Evolutionary conservation across 2,113 vertebrate species (phyloP).

Genomic region (Grammatotria lemairii): DNA sequence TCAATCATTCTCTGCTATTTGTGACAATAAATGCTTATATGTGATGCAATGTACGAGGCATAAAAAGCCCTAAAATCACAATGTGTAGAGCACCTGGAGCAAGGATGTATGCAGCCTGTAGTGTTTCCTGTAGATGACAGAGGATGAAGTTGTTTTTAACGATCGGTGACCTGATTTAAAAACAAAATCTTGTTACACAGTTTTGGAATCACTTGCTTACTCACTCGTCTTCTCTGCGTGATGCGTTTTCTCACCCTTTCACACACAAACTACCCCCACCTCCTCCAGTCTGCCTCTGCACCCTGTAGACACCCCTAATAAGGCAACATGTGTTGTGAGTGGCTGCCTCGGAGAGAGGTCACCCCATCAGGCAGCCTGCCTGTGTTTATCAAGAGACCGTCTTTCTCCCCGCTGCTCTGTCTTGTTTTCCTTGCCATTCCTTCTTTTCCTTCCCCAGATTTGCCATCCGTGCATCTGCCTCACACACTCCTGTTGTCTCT

Average conservation of each 20-base stretch:
- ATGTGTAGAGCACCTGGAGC: not conserved
- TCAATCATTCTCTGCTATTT: not conserved
- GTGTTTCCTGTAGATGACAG: not conserved
- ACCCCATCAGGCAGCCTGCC: constrained; percentile 7
- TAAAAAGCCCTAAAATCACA: not conserved
- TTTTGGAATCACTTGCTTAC: not conserved
- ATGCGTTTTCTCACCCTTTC: constrained; percentile 24
- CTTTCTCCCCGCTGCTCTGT: constrained; percentile 14
- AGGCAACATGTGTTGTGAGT: constrained; percentile 72
- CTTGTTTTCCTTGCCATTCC: constrained; percentile 28
- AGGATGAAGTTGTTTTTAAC: not conserved
- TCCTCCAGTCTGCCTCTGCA: not conserved
- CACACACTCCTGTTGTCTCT: not conserved
- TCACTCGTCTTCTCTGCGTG: not conserved
- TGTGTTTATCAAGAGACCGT: constrained; percentile 57
- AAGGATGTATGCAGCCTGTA: not conserved
- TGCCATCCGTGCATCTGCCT: not conserved
- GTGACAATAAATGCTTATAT: not conserved
- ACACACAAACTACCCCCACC: not conserved
- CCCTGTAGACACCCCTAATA: constrained; percentile 67
- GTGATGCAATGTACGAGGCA: not conserved
- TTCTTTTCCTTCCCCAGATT: constrained; percentile 8
- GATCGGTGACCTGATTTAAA: not conserved
- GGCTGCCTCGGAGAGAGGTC: constrained; percentile 55
- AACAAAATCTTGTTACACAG: not conserved